Evolutionary conservation across 2,113 vertebrate species (phyloP), one percentile per base, ranked within the genome.

Genomic region (Sapayoa aenigma): DNA sequence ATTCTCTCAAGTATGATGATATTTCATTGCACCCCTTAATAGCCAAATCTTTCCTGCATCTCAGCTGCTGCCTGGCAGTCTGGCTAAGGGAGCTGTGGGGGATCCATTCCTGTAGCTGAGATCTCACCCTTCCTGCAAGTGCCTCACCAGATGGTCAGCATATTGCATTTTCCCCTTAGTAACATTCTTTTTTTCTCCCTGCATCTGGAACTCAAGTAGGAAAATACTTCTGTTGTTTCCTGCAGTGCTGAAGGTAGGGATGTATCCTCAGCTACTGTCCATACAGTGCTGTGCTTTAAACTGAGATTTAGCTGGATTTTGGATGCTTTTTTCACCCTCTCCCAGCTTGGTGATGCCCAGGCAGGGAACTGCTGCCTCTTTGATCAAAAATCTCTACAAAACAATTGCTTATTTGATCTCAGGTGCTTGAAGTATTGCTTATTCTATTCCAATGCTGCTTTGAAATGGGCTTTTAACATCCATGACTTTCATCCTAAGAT

Each of bases 141-240:
- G 91, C 92, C 95, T 96, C 95, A 96, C 85, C 96, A 96, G 95
- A 96, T 96, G 96, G 92, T 63, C 94, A 96, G 94, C 95, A 95
- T 93, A 95, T 95, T 96, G 94, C 96, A 95, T 95, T 97, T 94
- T 91, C 92, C 92, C 82, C 92, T 59, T n/a, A 75, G 94, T 92
- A 95, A 96, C 93, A 97, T 91, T 94, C 85, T 94, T 93, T 93
- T 46, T 94, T 77, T 72, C 79, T 90, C 56, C 82, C 85, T 14
- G 85, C 95, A 96, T 95, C 95, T 94, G 94, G 96, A 97, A 93
- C 76, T 81, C 83, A 87, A 92, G 80, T 63, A 94, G 93, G 93
- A 93, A 97, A 97, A 97, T 97, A 95, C 93, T 96, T 96, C 11
- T 96, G 95, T 96, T 96, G 95, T 96, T 96, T 94, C 94, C 82